Conservation (phyloP, 1,140 invertebrate species). For the Drosophila micromelanica region DNA sequence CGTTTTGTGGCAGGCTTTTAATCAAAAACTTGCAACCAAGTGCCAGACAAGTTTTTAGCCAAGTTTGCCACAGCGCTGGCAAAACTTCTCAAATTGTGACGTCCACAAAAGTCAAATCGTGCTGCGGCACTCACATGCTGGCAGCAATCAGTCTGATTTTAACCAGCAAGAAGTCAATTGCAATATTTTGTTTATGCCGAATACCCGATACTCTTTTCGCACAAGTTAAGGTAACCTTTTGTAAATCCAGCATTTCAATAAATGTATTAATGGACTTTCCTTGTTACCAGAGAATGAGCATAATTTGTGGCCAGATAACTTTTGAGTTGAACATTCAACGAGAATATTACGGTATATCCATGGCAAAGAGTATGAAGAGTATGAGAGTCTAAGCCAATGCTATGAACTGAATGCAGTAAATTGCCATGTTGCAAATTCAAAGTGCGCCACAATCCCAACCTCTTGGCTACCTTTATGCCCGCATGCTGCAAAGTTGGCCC, state of each 20-base stretch:
- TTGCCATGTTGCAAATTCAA: slow-evolving; percentile 44
- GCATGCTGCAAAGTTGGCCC: slow-evolving; percentile 32
- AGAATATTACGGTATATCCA: not conserved
- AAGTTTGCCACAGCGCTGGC: slow-evolving; percentile 61
- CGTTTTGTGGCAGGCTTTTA: slow-evolving; percentile 57
- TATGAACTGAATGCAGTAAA: slow-evolving; percentile 52
- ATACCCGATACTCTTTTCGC: not conserved
- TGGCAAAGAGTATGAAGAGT: slow-evolving; percentile 11
- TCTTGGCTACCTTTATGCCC: slow-evolving; percentile 21
- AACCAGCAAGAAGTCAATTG: not conserved
- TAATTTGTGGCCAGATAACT: not conserved
- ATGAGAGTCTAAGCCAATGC: slow-evolving; percentile 15
- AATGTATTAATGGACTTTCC: no score
- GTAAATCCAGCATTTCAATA: no score
- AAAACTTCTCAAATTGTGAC: slow-evolving; percentile 75
- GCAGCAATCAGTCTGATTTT: slow-evolving; percentile 41
- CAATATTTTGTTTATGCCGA: not conserved
- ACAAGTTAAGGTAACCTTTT: no score
- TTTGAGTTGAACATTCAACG: not conserved
- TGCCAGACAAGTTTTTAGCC: slow-evolving; percentile 60
- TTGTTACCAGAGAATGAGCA: no score
- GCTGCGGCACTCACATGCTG: slow-evolving; percentile 42
- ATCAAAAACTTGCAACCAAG: slow-evolving; percentile 77
- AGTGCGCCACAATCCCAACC: slow-evolving; percentile 29
- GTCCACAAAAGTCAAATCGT: slow-evolving; percentile 78